Percentiles rank a stretch among this genome's conserved stretches.
These are phyloP conservation scores for Ceriagrion tenellum DNA, from an alignment of 2,888 invertebrate species.

Conservation along the genomic window DNA sequence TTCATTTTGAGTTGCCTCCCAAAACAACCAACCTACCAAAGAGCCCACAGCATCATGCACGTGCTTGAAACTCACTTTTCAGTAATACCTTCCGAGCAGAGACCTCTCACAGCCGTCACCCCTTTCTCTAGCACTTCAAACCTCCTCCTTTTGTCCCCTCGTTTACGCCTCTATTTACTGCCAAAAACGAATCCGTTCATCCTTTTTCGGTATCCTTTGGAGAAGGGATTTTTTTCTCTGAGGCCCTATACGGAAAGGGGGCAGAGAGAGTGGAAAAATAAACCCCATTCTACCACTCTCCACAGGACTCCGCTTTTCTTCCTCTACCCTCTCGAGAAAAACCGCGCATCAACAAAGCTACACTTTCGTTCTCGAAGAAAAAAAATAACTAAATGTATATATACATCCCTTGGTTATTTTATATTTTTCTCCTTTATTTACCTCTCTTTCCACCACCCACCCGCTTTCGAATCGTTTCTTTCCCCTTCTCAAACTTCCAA, in stretches of 20 bases:
- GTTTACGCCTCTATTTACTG: constrained; percentile 4
- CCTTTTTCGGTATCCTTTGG: neutral
- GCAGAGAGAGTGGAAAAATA: neutral
- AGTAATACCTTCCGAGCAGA: no score
- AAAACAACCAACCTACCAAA: no score
- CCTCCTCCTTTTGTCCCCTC: neutral
- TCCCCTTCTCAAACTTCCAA: neutral
- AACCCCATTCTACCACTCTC: neutral
- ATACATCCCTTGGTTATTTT: neutral
- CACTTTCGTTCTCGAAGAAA: neutral
- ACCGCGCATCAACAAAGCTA: neutral
- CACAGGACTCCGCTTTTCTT: neutral
- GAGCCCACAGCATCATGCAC: no score
- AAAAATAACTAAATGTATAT: neutral
- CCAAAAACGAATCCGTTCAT: constrained; percentile 15
- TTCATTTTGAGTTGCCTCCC: no score
- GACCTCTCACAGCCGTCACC: neutral
- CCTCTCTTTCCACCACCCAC: neutral
- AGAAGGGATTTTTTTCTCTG: neutral
- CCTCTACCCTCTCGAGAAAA: neutral
- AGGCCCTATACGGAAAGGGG: neutral
- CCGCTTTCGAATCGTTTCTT: neutral
- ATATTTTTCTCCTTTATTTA: neutral
- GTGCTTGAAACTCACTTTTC: no score
- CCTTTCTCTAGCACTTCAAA: neutral